These are phyloP conservation scores for Trachelus tabidus DNA, from an alignment of 2,888 invertebrate species.

Conservation along the genomic window DNA sequence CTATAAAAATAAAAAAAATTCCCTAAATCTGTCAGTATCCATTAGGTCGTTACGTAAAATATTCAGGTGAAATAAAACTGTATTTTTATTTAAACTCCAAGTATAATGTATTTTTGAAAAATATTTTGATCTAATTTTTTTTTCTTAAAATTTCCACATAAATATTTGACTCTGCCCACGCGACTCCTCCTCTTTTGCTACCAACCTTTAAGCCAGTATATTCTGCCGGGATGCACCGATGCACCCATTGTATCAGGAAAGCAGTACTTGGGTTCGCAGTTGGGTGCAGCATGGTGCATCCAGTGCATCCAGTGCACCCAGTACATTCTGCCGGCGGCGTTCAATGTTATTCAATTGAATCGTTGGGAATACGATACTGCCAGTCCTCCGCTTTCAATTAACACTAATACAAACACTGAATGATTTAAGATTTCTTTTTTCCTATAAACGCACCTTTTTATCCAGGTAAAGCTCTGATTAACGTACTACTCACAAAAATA, in stretches of 20 bases:
- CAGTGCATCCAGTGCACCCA: not conserved
- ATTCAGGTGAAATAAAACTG: not conserved
- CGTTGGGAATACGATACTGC: not conserved
- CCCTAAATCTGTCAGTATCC: not conserved
- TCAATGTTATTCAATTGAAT: not conserved
- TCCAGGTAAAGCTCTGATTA: not conserved
- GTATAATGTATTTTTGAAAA: not conserved
- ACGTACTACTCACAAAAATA: not conserved
- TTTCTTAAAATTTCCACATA: not conserved
- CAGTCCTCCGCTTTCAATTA: not conserved
- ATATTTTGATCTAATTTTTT: not conserved
- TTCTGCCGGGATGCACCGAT: constrained; percentile 11
- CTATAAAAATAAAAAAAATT: not conserved
- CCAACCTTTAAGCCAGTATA: not conserved
- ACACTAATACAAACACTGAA: not conserved
- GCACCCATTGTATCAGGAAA: constrained; percentile 14
- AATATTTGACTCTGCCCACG: not conserved
- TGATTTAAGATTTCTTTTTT: not conserved
- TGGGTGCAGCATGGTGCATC: not conserved
- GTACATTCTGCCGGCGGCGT: not conserved
- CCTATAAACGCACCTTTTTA: not conserved
- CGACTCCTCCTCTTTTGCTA: not conserved
- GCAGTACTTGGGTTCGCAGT: constrained; percentile 4
- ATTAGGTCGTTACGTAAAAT: not conserved
- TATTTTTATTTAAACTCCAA: not conserved